phyloP scores from a whole-genome alignment of 2,113 vertebrate genomes.

The Rhea americana region DNA sequence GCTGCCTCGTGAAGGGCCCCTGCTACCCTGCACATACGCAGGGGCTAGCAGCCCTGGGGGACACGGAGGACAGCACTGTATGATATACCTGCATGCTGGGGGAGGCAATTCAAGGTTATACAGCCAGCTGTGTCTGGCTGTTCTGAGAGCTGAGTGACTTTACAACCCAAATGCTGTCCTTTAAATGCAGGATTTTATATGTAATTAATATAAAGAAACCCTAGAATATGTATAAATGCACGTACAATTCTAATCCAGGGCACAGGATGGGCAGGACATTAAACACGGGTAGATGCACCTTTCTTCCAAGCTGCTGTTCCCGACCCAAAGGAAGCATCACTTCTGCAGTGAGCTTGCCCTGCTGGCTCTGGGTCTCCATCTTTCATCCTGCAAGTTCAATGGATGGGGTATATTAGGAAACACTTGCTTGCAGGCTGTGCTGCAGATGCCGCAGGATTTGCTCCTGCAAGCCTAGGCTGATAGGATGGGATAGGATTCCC shows the following conservation, averaged over 20 bases:
- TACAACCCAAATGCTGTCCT: not conserved
- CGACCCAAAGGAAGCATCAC: not conserved
- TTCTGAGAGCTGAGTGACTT: not conserved
- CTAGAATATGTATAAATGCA: not conserved
- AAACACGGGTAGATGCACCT: not conserved
- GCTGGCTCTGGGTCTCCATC: not conserved
- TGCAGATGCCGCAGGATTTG: not conserved
- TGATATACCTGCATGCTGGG: not conserved
- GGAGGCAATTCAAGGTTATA: not conserved
- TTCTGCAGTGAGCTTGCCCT: not conserved
- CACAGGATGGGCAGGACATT: not conserved
- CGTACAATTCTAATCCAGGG: not conserved
- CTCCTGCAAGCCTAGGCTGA: not conserved
- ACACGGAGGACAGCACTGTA: not conserved
- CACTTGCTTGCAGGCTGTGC: rapidly evolving
- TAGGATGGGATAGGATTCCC: too few species aligned
- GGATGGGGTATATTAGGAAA: not conserved
- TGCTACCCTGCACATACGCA: not conserved
- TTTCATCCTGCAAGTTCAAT: not conserved
- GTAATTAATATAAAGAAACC: not conserved
- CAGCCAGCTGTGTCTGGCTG: not conserved
- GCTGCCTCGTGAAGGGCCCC: not conserved
- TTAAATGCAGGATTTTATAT: not conserved
- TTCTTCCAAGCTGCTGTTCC: not conserved
- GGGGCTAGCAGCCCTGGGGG: not conserved